Base-by-base conservation (phyloP, 2,797 vertebrate species). In the Silurus lanzhouensis region DNA sequence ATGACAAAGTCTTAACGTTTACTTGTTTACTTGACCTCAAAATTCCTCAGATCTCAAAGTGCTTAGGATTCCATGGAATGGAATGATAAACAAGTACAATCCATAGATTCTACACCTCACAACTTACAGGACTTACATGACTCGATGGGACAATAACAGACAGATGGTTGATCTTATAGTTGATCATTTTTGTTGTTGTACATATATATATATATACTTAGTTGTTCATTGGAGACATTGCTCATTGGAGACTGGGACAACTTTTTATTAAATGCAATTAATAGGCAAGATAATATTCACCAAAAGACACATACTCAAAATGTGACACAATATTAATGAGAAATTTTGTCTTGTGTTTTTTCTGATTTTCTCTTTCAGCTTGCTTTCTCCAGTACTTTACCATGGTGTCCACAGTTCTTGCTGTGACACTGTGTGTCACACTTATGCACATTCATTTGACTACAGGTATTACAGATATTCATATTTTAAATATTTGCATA, bases 401-500 rank as follows among this genome's bases (percentile, higher is more conserved):
- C 89, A 95, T 95, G 95, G 91, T 91, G 91, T 92, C 89, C 89
- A 89, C 90, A 88, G 88, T 84, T 86, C 87, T 93, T 86, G 88
- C 93, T 90, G 92, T 94, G 92, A 90, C 92, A 88, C 91, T 96
- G 87, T 94, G 90, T 89, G 91, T 93, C 92, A 93, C 93, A 87
- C 83, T 93, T 80, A 90, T 94, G 86, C 93, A 93, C 86, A 88
- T 94, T 85, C 92, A 92, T 86, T 87, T 92, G 57, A 89, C 92
- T 91, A 91, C 93, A 94, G 95, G 95, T 96, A 94, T 52, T 52
- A 52, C 93, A 52, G 68, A 48, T 87, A 46, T 84, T 83, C 74
- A 57, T 85, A n/a, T 86, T 80, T 88, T 80, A 72, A 38, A 71
- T 71, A 15, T 74, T 66, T 48, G 38, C 44, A 20, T 71, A 46